Evolutionary conservation across 2,888 invertebrate species (phyloP), one percentile per base, ranked within the genome.

Genomic region (Callyntrura sp.): DNA sequence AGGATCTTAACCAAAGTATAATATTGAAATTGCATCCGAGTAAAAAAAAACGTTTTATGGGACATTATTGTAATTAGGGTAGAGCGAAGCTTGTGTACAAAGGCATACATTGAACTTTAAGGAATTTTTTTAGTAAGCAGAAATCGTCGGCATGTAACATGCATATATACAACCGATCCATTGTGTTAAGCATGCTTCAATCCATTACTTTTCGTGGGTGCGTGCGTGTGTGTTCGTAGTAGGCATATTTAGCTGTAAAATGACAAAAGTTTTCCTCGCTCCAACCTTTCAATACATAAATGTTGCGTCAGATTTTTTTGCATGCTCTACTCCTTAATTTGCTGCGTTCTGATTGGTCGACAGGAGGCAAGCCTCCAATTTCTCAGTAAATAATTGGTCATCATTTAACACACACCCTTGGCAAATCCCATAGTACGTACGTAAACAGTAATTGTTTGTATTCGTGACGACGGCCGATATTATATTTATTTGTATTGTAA

Each of bases 331-430:
- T 68, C 70, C 68, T 25, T 45, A 0, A 28, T 28, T 20, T 48
- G 1, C 76, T 57, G 57, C 17, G 20, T 9, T 51, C 43, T 82
- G 88, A 88, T 88, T 88, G 88, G 88, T 60, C 14, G 88, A 76
- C n/a, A 55, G 5, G 43, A 76, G 88, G 20, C 83, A 20, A 88
- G 65, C 83, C 83, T 43, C 78, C 88, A 78, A 88, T 35, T 88
- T 88, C 83, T 76, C 20, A 65, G 78, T 45, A 88, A 88, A 88
- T 88, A 83, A 88, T 88, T 88, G 88, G 88, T 83, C 88, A 84
- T 84, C 88, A 55, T 35, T 65, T 20, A 60, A 51, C 48, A 55
- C 88, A 88, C 88, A 83, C 83, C 76, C 83, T 65, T 23, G 60
- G 62, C 81, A 81, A 62, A 62, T 25, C 62, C 60, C 45, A 81